These are phyloP conservation scores for Lamellibrachia luymesi DNA, from an alignment of 1,140 invertebrate species.

Conservation along the genomic window DNA sequence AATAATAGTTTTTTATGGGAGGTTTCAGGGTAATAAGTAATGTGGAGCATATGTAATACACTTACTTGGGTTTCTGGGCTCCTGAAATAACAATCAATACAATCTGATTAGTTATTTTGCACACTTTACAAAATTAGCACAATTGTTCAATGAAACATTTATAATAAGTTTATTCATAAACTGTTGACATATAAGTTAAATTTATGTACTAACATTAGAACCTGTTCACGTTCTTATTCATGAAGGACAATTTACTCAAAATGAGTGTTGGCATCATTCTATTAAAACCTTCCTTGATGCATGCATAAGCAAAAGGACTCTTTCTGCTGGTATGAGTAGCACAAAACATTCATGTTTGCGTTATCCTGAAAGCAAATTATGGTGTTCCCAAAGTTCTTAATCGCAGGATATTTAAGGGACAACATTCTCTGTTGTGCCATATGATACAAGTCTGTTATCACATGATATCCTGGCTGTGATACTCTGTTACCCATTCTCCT, in stretches of 20 bases:
- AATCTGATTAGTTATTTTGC: not conserved
- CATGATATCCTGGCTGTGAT: not conserved
- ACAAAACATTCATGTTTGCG: not conserved
- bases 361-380: not conserved
- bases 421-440: not conserved
- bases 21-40: not conserved
- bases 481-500: not conserved
- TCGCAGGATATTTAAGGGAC: not conserved
- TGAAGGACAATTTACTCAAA: not conserved
- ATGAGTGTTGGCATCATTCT: not conserved
- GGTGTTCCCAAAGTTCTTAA: not conserved
- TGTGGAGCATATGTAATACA: not conserved
- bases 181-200: not conserved
- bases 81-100: not conserved
- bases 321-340: not conserved
- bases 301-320: not conserved
- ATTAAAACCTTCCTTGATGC: not conserved
- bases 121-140: not conserved
- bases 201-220: not conserved
- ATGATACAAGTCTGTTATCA: not conserved
- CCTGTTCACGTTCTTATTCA: not conserved
- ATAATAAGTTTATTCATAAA: not conserved
- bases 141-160: not conserved
- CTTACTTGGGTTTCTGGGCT: not conserved
- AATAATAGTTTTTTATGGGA: not conserved